These are phyloP conservation scores for Drosophila maculinotata DNA, from an alignment of 2,888 invertebrate species.

Conservation along the genomic window DNA sequence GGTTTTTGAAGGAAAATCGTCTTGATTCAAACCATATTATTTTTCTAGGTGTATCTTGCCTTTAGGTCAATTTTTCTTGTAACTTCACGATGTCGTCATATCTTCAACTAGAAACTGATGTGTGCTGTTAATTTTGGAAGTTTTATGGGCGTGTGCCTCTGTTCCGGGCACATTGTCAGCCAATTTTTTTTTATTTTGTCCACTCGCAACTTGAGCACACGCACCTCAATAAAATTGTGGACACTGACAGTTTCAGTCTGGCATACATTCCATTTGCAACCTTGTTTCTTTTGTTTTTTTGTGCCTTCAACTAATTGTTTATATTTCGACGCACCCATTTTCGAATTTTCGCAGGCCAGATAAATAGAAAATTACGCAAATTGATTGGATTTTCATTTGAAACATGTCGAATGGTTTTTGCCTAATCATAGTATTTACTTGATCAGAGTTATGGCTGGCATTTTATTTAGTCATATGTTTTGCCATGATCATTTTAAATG, in stretches of 20 bases:
- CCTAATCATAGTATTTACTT: not conserved
- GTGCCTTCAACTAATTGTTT: slow-evolving; percentile 36
- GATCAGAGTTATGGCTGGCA: not conserved
- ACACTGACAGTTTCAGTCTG: slow-evolving; percentile 40
- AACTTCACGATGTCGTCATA: slow-evolving; percentile 47
- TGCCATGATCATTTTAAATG: slow-evolving; percentile 15
- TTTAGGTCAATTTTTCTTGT: not conserved
- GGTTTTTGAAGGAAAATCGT: not conserved
- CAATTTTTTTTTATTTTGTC: slow-evolving; percentile 24
- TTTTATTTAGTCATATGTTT: slow-evolving; percentile 4
- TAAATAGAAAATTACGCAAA: not conserved
- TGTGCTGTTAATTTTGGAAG: slow-evolving; percentile 15
- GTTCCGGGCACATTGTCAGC: slow-evolving; percentile 20
- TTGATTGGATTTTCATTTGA: not conserved
- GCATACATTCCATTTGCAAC: slow-evolving; percentile 15
- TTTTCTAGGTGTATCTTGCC: slow-evolving; percentile 7
- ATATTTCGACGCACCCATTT: slow-evolving; percentile 33
- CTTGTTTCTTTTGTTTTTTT: slow-evolving; percentile 11
- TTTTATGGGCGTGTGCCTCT: slow-evolving; percentile 49
- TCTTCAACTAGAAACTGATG: slow-evolving; percentile 48
- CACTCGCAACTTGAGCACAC: slow-evolving; percentile 31
- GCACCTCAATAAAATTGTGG: slow-evolving; percentile 40
- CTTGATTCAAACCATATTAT: not conserved
- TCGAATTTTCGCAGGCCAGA: slow-evolving; percentile 13
- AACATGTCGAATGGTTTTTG: not conserved